Evolutionary conservation across 2,888 invertebrate genomes (phyloP).

Genomic region (Caenorhabditis plicata): DNA sequence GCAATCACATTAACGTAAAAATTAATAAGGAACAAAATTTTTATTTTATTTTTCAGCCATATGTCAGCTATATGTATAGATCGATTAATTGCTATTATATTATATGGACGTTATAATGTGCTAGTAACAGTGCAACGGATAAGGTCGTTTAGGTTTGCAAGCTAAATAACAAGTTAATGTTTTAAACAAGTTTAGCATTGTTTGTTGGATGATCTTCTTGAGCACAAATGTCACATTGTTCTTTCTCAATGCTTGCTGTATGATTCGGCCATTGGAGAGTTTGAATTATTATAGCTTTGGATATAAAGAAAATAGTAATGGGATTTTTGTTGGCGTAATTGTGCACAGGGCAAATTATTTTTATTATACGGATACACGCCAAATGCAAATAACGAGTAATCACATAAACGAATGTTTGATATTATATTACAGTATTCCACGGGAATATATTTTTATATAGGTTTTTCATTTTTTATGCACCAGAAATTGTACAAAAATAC

Average conservation of each 20-base stretch:
- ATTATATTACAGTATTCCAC: too few relatives aligned
- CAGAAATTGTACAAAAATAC: too few relatives aligned
- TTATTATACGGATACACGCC: too few relatives aligned
- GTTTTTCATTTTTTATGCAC: too few relatives aligned
- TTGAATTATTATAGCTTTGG: constrained; percentile 64
- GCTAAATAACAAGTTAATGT: background rate
- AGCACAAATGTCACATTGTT: constrained; percentile 55
- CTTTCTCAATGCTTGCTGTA: constrained; percentile 56
- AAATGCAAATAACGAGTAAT: too few relatives aligned
- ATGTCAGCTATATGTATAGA: constrained; percentile 65
- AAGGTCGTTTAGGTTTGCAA: constrained; percentile 38
- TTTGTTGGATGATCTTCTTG: constrained; percentile 56
- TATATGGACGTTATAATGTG: constrained; percentile 57
- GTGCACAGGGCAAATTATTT: background rate
- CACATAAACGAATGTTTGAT: too few relatives aligned
- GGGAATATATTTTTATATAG: too few relatives aligned
- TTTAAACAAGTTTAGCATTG: constrained; percentile 37
- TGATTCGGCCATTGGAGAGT: constrained; percentile 56
- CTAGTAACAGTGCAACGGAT: constrained; percentile 53
- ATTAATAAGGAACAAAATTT: constrained; percentile 1
- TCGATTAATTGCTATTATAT: constrained; percentile 61
- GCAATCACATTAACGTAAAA: constrained; percentile 63
- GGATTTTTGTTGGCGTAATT: background rate
- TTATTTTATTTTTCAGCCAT: constrained; percentile 43
- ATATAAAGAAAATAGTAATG: constrained; percentile 33